These are phyloP conservation scores for Sminthurides bifidus DNA, from an alignment of 1,140 invertebrate species.

Conservation along the genomic window DNA sequence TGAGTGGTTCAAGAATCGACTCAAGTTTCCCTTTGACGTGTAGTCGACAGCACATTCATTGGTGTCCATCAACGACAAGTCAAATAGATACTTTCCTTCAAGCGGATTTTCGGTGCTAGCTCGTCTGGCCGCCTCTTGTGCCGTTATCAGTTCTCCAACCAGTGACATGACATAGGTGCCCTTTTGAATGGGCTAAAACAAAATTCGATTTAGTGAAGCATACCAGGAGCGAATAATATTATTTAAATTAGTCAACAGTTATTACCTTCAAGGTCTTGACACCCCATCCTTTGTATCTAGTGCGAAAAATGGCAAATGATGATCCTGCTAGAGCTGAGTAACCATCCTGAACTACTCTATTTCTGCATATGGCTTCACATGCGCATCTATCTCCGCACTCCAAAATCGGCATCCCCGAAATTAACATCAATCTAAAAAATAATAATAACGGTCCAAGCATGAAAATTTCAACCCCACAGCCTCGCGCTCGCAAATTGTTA, in stretches of 20 bases:
- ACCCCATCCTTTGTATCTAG: slow-evolving; percentile 83
- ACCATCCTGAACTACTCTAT: slow-evolving; percentile 79
- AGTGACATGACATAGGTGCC: slow-evolving; percentile 83
- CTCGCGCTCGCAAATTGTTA: too few species aligned
- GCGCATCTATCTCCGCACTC: slow-evolving; percentile 82
- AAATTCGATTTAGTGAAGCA: background rate
- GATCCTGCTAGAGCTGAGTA: background rate
- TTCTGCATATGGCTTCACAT: slow-evolving; percentile 61
- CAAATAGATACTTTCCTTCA: slow-evolving; percentile 1
- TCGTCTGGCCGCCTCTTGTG: slow-evolving; percentile 56
- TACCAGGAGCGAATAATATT: background rate
- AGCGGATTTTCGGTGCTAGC: background rate
- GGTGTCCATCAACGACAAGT: background rate
- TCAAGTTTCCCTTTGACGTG: background rate
- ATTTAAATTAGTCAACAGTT: slow-evolving; percentile 18
- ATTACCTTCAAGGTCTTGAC: slow-evolving; percentile 57
- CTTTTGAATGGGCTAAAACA: slow-evolving; percentile 46
- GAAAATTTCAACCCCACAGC: too few species aligned
- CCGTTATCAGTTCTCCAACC: slow-evolving; percentile 83
- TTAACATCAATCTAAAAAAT: slow-evolving; percentile 52
- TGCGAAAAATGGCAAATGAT: slow-evolving; percentile 66
- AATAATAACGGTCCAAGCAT: too few species aligned
- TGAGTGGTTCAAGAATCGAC: background rate
- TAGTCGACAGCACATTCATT: background rate
- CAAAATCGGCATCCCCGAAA: slow-evolving; percentile 69